phyloP scores from a whole-genome alignment of 2,888 invertebrate genomes.

The Sarcophaga variegata region DNA sequence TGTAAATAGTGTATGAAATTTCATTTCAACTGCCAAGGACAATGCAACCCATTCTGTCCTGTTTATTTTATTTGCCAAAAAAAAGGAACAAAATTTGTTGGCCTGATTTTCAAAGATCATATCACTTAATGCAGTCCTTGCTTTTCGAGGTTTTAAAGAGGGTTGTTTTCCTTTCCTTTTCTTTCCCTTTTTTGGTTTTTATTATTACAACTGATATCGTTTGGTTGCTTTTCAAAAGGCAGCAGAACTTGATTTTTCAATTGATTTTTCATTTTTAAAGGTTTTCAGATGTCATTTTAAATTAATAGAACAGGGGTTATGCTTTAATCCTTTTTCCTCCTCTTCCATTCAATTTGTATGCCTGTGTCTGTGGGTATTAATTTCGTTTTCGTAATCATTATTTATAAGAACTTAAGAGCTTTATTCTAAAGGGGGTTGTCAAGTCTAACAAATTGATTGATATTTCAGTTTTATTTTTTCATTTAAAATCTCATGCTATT shows the following conservation, averaged over 20 bases:
- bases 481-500: background rate
- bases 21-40: slow-evolving; percentile 29
- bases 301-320: slow-evolving; percentile 53
- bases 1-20: slow-evolving; percentile 28
- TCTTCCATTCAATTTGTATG: background rate
- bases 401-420: slow-evolving; percentile 37
- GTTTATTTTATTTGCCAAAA: background rate
- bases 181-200: background rate
- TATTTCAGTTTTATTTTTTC: slow-evolving; percentile 45
- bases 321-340: slow-evolving; percentile 62
- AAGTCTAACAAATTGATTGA: slow-evolving; percentile 63
- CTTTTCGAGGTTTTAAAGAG: slow-evolving; percentile 24
- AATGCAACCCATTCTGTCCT: slow-evolving; percentile 26
- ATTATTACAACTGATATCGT: slow-evolving; percentile 51
- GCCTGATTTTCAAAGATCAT: slow-evolving; percentile 56
- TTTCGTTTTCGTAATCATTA: slow-evolving; percentile 55
- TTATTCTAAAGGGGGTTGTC: slow-evolving; percentile 37
- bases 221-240: slow-evolving; percentile 24
- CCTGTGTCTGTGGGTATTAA: slow-evolving; percentile 11
- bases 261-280: slow-evolving; percentile 64
- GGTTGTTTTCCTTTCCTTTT: slow-evolving; percentile 35
- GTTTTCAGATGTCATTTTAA: slow-evolving; percentile 44
- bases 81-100: background rate
- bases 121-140: slow-evolving; percentile 30
- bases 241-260: slow-evolving; percentile 69